Evolutionary conservation across 2,797 vertebrate genomes (phyloP).

Genomic region (Catamblyrhynchus diadema): DNA sequence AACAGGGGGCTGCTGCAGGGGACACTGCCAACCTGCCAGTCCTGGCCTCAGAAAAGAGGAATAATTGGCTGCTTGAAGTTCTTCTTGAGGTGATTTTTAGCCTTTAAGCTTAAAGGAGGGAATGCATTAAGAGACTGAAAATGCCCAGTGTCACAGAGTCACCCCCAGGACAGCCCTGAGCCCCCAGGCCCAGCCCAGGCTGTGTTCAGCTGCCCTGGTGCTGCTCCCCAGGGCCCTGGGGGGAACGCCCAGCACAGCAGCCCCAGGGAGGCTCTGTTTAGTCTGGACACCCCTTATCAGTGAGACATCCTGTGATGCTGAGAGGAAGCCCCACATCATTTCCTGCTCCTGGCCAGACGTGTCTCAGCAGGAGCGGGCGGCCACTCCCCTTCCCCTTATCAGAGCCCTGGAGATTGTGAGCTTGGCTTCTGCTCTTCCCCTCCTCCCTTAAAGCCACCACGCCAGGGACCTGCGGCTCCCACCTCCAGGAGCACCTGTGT

Average conservation of each 20-base stretch:
- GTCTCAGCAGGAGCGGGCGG: slow-evolving; percentile 62
- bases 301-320: slow-evolving; percentile 77
- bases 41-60: not conserved
- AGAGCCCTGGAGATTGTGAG: not conserved
- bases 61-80: not conserved
- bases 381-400: slow-evolving; percentile 76
- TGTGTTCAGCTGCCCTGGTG: not conserved
- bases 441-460: not conserved
- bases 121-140: rapidly evolving
- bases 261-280: slow-evolving; percentile 76
- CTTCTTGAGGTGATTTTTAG: not conserved
- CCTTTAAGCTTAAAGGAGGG: not conserved
- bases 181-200: not conserved
- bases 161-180: not conserved
- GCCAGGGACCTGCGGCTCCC: not conserved
- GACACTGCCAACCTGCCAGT: not conserved
- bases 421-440: not conserved
- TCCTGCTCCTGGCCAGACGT: slow-evolving; percentile 76
- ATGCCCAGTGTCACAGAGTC: rapidly evolving
- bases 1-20: not conserved
- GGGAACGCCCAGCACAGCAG: slow-evolving; percentile 52
- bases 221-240: not conserved
- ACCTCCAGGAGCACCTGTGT: not conserved
- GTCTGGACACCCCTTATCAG: slow-evolving; percentile 81
- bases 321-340: slow-evolving; percentile 78